Evolutionary conservation across 2,113 vertebrate genomes (phyloP).

Genomic region (Corythoichthys intestinalis): DNA sequence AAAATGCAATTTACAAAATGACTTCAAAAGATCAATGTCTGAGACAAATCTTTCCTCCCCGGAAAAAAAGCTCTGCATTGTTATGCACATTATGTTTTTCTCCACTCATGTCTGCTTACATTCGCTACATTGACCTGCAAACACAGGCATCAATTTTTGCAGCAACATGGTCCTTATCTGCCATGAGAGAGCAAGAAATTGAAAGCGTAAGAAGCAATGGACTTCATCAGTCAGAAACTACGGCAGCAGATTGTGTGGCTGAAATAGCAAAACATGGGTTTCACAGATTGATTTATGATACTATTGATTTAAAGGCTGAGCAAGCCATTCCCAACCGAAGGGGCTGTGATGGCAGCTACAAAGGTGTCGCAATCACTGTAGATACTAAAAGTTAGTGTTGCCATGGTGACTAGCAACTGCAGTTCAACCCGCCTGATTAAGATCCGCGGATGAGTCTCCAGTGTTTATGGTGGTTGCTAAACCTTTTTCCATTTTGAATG

Average conservation of each 20-base stretch:
- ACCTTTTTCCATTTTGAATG: not conserved
- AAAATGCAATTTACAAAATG: conserved; percentile 52
- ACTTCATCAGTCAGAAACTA: conserved; percentile 2
- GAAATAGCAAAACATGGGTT: conserved; percentile 6
- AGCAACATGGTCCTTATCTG: conserved; percentile 16
- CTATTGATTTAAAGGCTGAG: not conserved
- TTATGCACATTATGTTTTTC: not conserved
- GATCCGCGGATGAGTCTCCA: not conserved
- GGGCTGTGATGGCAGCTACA: not conserved
- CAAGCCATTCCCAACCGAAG: not conserved
- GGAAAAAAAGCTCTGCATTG: not conserved
- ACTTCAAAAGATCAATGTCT: conserved; percentile 36
- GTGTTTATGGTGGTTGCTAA: not conserved
- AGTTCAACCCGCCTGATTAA: not conserved
- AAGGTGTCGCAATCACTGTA: conserved; percentile 3
- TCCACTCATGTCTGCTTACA: not conserved
- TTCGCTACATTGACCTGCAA: too few relatives aligned
- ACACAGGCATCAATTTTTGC: too few relatives aligned
- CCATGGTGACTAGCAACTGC: not conserved
- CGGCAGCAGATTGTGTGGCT: conserved; percentile 7
- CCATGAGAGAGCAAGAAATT: conserved; percentile 5
- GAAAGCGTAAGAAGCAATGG: conserved; percentile 12
- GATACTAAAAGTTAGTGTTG: not conserved
- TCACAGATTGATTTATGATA: conserved; percentile 6
- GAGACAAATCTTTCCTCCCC: conserved; percentile 2